These are phyloP conservation scores for Entelurus aequoreus DNA, from an alignment of 2,113 vertebrate genomes.

Conservation along the genomic window DNA sequence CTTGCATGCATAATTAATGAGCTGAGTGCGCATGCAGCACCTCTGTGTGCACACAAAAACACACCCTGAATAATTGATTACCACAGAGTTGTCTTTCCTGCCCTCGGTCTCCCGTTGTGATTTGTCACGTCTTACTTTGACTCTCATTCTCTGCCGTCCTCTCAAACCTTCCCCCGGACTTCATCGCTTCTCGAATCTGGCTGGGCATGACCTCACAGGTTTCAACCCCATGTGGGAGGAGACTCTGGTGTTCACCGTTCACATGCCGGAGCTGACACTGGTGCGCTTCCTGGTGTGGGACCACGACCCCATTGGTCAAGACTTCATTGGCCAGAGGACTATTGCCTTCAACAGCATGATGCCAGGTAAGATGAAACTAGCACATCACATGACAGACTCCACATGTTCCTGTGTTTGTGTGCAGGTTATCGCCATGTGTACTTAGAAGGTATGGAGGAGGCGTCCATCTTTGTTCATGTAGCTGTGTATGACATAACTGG, in stretches of 20 bases:
- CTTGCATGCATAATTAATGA: slow-evolving; percentile 51
- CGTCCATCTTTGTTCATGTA: slow-evolving; percentile 96
- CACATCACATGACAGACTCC: neutral
- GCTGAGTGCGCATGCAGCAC: slow-evolving; percentile 35
- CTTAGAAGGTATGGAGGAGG: slow-evolving; percentile 96
- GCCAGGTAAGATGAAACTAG: slow-evolving; percentile 74
- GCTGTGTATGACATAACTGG: slow-evolving; percentile 91
- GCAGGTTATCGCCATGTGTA: slow-evolving; percentile 96
- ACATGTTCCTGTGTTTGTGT: slow-evolving; percentile 7
- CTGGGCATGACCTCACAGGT: slow-evolving; percentile 59
- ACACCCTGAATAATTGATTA: slow-evolving; percentile 55
- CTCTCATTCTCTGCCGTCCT: neutral
- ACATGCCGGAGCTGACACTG: slow-evolving; percentile 89
- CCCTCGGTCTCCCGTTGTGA: slow-evolving; percentile 6
- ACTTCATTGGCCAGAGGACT: slow-evolving; percentile 95
- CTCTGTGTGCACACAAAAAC: slow-evolving; percentile 23
- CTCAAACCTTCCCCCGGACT: too few relatives aligned
- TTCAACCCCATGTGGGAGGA: slow-evolving; percentile 99
- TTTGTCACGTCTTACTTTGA: neutral
- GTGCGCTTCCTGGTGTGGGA: slow-evolving; percentile 97
- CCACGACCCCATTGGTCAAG: slow-evolving; percentile 94
- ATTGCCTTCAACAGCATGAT: slow-evolving; percentile 94
- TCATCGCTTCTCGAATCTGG: neutral
- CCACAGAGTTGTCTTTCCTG: slow-evolving; percentile 27
- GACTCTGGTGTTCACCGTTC: slow-evolving; percentile 86